Evolutionary conservation across 2,888 invertebrate species (phyloP).

Genomic region (Poecilobothrus nobilitatus): DNA sequence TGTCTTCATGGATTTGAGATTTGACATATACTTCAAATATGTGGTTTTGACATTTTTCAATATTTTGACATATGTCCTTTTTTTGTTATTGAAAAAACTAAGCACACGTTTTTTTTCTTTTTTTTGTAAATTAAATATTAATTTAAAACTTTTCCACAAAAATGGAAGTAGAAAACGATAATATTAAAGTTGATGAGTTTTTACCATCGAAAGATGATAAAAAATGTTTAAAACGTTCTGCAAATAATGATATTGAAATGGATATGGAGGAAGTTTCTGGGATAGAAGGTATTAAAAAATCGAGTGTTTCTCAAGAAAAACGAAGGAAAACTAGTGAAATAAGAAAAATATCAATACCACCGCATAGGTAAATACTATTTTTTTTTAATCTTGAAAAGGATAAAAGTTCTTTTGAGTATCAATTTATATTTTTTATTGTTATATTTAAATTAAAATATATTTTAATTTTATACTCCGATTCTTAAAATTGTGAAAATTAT

Average conservation of each 20-base stretch:
- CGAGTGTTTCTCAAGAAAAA: slow-evolving; percentile 44
- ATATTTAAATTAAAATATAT: no score
- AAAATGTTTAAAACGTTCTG: slow-evolving; percentile 34
- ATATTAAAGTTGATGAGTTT: slow-evolving; percentile 35
- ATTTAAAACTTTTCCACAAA: neutral
- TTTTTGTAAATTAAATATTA: neutral
- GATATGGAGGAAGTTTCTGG: slow-evolving; percentile 60
- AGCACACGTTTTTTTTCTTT: neutral
- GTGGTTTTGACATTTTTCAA: neutral
- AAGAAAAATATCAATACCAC: slow-evolving; percentile 79
- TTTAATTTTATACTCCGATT: no score
- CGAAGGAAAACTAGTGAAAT: slow-evolving; percentile 51
- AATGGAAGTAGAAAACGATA: slow-evolving; percentile 30
- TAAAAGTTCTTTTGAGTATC: no score
- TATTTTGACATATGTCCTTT: neutral
- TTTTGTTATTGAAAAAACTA: neutral
- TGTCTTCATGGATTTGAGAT: neutral
- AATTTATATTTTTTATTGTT: no score
- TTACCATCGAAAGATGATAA: slow-evolving; percentile 27
- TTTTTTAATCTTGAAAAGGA: no score
- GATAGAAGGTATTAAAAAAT: slow-evolving; percentile 47
- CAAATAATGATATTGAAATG: slow-evolving; percentile 50
- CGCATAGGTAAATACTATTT: slow-evolving; percentile 54
- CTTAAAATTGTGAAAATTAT: no score
- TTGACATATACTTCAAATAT: neutral